Evolutionary conservation across 2,888 invertebrate species (phyloP).

Genomic region (Mythimna vitellina): DNA sequence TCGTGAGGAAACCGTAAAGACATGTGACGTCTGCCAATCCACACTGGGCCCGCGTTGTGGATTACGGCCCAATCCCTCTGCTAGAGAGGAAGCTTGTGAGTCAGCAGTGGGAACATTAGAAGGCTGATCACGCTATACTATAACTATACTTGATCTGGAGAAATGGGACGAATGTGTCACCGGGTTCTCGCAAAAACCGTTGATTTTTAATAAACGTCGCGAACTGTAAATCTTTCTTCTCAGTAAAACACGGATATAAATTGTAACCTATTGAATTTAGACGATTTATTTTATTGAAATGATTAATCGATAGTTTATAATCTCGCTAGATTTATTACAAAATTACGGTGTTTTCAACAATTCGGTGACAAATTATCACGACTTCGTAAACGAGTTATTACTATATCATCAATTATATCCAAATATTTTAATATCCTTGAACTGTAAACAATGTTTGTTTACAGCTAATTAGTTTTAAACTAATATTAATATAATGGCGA

Average conservation of each 20-base stretch:
- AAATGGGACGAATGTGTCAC: neutral
- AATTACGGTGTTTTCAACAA: neutral
- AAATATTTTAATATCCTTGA: neutral
- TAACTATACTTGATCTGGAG: neutral
- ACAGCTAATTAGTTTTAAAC: neutral
- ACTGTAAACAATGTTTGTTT: neutral
- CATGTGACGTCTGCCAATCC: no score
- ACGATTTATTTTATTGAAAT: no score
- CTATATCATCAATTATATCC: no score
- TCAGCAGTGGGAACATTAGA: no score
- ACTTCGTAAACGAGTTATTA: neutral
- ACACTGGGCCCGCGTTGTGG: no score
- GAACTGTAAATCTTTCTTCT: neutral
- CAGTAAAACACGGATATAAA: neutral
- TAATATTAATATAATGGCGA: no score
- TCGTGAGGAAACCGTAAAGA: no score
- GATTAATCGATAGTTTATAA: no score
- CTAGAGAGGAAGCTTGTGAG: no score
- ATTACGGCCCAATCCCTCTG: no score
- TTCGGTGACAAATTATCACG: neutral
- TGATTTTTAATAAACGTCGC: neutral
- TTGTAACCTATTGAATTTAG: neutral
- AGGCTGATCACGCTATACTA: no score
- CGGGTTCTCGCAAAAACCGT: neutral
- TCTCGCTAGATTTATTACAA: neutral